Base-by-base conservation (phyloP, 2,113 vertebrate genomes). In the Martes martes region DNA sequence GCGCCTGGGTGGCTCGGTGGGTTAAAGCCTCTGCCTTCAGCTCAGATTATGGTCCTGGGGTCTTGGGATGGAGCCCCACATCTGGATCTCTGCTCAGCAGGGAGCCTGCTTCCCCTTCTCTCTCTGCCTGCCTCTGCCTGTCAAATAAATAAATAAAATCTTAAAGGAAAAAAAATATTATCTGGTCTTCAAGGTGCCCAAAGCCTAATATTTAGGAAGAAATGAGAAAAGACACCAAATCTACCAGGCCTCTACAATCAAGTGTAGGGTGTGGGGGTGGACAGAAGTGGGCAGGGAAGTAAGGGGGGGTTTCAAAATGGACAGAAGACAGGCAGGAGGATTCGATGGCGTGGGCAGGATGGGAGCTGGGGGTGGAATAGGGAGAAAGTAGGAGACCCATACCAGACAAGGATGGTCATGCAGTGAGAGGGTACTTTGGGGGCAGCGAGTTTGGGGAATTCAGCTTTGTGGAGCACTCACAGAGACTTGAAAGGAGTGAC, bases 351-450 rank as follows among this genome's bases (percentile, higher is more conserved):
- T 14, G 45, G 61, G 50, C 4, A 3, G 36, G 28, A 13, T 8
- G 28, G 33, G 28, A 21, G 39, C 3, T 18, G 26, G 9, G 26
- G 33, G 11, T 1, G 45, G 28, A 0, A 1, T 16, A 8, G 14
- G 6, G 21, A 3, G 39, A 59, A 59, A 14, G 55, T 16, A 23
- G 15, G 36, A 88, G 19, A 52, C 11, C 31, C 23, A 4, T 2
- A 24, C 9, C 9, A 26, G 52, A 52, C 4, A 26, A 26, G 33
- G 3, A 39, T 11, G 18, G 26, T 39, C 42, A 33, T 8, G 6
- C 31, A 42, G 52, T 9, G 14, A 42, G 18, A 33, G 47, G 55
- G 28, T 11, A 16, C 67, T 52, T 50, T 19, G 3, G 11, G n/a
- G n/a, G 61, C 76, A 67, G 59, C 42, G 31, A 24, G 59, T 11